Evolutionary conservation across 2,113 vertebrate species (phyloP).

Genomic region (Melanerpes aurifrons): DNA sequence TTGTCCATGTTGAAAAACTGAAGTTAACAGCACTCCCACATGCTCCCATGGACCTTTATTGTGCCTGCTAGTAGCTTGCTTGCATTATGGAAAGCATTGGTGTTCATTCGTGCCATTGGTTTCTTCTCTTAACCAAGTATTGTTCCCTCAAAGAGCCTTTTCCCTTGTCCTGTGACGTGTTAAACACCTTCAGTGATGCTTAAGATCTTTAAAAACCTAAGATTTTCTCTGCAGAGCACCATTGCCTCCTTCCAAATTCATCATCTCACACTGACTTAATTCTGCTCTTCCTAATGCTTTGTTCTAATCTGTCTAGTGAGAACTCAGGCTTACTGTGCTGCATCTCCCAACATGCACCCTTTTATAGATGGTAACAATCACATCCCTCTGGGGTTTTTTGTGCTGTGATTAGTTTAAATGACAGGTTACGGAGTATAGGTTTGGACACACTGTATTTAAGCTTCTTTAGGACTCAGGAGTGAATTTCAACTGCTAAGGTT

Average conservation of each 20-base stretch:
- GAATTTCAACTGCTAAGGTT: background rate
- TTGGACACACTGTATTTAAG: background rate
- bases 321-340: background rate
- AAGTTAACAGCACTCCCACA: background rate
- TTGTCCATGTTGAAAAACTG: background rate
- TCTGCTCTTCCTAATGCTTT: background rate
- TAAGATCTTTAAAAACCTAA: background rate
- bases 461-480: background rate
- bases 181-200: background rate
- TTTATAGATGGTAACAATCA: background rate
- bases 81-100: background rate
- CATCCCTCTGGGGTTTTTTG: background rate
- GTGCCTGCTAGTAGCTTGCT: background rate
- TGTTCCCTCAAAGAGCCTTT: background rate
- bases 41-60: background rate
- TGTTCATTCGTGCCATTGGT: background rate
- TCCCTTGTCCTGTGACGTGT: background rate
- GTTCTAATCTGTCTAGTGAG: background rate
- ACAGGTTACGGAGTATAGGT: background rate
- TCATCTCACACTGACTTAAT: background rate
- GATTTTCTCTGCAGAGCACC: background rate
- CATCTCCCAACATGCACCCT: background rate
- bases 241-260: background rate
- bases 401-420: background rate
- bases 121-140: background rate